A percentile compares a stretch with the other conserved stretches of the same genome.
phyloP scores from a whole-genome alignment of 2,888 invertebrate genomes.

The Camponotus fellah region DNA sequence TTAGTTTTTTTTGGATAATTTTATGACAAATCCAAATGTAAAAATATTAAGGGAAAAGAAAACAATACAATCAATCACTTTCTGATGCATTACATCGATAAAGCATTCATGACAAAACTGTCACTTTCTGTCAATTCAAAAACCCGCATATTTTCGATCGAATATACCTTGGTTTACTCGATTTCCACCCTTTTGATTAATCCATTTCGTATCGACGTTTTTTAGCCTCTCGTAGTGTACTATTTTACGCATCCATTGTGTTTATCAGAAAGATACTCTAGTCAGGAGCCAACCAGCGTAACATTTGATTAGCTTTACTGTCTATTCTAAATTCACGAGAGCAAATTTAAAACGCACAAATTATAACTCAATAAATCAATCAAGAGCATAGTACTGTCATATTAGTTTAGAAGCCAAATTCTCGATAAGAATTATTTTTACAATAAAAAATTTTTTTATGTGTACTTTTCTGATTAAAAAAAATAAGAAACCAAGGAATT shows the following conservation, averaged over 20 bases:
- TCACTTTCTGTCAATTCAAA: constrained; percentile 38
- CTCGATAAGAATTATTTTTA: not conserved
- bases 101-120: constrained; percentile 31
- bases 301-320: not conserved
- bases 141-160: constrained; percentile 33
- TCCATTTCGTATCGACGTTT: constrained; percentile 45
- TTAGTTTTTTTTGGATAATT: not conserved
- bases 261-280: constrained; percentile 14
- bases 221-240: constrained; percentile 31
- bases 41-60: not conserved
- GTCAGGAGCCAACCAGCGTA: not conserved
- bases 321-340: not conserved
- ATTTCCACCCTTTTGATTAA: constrained; percentile 19
- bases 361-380: not conserved
- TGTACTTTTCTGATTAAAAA: too few species aligned
- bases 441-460: not conserved
- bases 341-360: not conserved
- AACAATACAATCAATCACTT: not conserved
- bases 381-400: not conserved
- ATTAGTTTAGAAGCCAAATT: not conserved
- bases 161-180: constrained; percentile 20
- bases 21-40: not conserved
- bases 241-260: constrained; percentile 14
- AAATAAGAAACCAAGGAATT: not conserved
- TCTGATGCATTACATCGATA: constrained; percentile 5